Base-by-base conservation (phyloP, 2,113 vertebrate species). In the Clarias batrachus region DNA sequence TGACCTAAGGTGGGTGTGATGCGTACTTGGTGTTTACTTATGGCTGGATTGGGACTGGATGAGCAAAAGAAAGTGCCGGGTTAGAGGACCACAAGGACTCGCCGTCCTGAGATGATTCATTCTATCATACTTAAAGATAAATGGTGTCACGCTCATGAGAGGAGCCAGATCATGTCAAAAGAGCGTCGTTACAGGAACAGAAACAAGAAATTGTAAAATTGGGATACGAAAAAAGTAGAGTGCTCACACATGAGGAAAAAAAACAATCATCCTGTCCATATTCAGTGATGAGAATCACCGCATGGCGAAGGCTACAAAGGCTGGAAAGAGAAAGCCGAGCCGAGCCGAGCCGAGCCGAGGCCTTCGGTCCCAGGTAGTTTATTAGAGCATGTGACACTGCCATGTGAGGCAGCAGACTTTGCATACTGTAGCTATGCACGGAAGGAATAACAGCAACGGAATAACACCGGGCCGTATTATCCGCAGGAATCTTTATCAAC, bases 1-100 rank as follows among this genome's bases (percentile, higher is more conserved):
- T 92, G 91, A 92, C 87, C 59, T 87, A 76, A 65, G 89, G 88
- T 79, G 65, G 62, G 74, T 76, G 60, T 41, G 88, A 54, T 87
- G 66, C 79, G 16, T 62, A 82, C 41, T 86, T 57, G 41, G 65
- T 89, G 85, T 89, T 89, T 85, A 82, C 54, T 78, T 73, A 74
- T 78, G 83, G 48, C 52, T 77, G 68, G 74, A 83, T 68, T 74
- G 73, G 86, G 81, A 73, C 73, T 66, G 30, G 52, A 33, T n/a
- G 76, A 83, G 37, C 59, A 1, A 6, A 81, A 85, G 60, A 70
- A 81, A 82, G 85, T 21, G 62, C 14, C 16, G 16, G 48, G 21
- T 65, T 68, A 54, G 70, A 70, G 85, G 62, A 84, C 59, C 76
- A 19, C 25, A 57, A 21, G 52, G 84, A 30, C 80, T 33, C 12